phyloP scores from a whole-genome alignment of 2,888 invertebrate species.

The Acrocyrtus sp. region DNA sequence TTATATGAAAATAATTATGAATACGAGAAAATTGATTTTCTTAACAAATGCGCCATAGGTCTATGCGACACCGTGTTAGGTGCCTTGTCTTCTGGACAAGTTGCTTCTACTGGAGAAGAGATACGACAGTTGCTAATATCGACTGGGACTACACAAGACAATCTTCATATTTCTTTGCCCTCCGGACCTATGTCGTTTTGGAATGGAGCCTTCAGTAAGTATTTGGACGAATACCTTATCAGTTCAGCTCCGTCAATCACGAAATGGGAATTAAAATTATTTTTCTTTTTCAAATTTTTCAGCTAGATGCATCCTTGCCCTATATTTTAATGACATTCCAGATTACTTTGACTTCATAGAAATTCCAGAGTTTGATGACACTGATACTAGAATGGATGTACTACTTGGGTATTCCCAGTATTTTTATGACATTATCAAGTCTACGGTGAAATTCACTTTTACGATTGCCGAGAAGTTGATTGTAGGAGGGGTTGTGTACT shows the following conservation, averaged over 20 bases:
- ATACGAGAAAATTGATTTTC: too few relatives aligned
- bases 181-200: slow-evolving; percentile 8
- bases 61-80: too few relatives aligned
- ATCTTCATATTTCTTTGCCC: neutral
- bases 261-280: neutral
- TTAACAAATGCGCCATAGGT: too few relatives aligned
- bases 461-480: neutral
- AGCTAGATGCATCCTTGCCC: slow-evolving; percentile 6
- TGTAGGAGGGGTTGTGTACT: slow-evolving; percentile 1
- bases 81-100: neutral
- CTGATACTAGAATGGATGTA: slow-evolving; percentile 4
- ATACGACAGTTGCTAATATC: neutral
- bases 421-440: neutral
- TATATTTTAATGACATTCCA: neutral
- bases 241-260: neutral
- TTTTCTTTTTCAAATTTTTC: neutral
- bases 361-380: slow-evolving; percentile 8
- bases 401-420: neutral
- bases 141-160: neutral
- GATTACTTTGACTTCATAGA: neutral
- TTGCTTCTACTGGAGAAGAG: neutral
- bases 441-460: neutral
- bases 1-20: too few relatives aligned
- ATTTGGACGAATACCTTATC: too few relatives aligned
- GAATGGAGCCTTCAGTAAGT: slow-evolving; percentile 22